A percentile compares a stretch with the other conserved stretches of the same genome.
These are phyloP conservation scores for Pissodes strobi DNA, from an alignment of 1,140 invertebrate genomes.

Conservation along the genomic window DNA sequence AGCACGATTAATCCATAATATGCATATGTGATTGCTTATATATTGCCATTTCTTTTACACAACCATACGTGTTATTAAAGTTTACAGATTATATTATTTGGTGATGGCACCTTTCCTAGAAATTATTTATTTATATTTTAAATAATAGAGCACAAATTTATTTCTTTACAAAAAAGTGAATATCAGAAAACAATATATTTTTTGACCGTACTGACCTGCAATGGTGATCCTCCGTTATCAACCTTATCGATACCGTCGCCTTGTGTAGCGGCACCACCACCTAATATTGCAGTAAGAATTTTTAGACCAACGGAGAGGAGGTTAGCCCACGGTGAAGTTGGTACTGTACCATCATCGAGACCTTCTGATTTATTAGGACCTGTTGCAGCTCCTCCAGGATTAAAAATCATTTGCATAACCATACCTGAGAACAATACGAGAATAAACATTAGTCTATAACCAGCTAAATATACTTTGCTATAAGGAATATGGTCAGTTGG, in stretches of 20 bases:
- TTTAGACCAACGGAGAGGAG: conserved; percentile 78
- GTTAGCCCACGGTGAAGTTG: conserved; percentile 82
- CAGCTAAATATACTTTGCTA: too few species aligned
- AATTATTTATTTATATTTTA: too few species aligned
- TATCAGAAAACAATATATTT: too few species aligned
- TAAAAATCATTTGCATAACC: conserved; percentile 85
- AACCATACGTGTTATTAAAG: too few species aligned
- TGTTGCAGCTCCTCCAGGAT: conserved; percentile 61
- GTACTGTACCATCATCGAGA: conserved; percentile 67
- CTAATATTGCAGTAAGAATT: conserved; percentile 80
- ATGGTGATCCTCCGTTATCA: conserved; percentile 78
- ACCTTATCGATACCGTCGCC: conserved; percentile 86
- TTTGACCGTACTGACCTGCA: conserved; percentile 78
- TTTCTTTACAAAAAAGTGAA: too few species aligned
- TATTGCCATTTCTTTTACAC: too few species aligned
- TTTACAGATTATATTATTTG: too few species aligned
- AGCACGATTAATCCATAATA: too few species aligned
- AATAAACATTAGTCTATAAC: conserved; percentile 11
- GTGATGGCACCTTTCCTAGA: too few species aligned
- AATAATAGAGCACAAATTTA: too few species aligned
- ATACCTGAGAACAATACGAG: conserved; percentile 62
- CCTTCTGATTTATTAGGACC: conserved; percentile 82
- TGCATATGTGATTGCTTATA: too few species aligned
- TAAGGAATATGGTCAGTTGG: conserved; percentile 16
- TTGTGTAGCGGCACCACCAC: conserved; percentile 67